Base-by-base conservation (phyloP, 2,888 invertebrate genomes). In the Ophion ellenae region DNA sequence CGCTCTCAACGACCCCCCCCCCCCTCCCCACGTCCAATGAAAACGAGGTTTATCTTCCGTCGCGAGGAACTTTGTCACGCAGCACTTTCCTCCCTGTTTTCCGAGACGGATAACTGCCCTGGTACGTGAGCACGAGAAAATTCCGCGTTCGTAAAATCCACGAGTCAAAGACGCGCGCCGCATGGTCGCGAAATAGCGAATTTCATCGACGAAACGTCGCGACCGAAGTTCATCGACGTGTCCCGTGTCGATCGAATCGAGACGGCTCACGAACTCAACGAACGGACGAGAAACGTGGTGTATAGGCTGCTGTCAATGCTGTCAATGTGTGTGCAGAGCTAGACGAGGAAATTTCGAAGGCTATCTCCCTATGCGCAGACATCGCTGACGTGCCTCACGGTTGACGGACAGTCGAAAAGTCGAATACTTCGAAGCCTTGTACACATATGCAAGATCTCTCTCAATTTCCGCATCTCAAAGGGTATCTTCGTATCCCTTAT, bases 181-280 rank as follows among this genome's bases (percentile, higher is more conserved):
- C 9, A 40, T 20, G 11, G 57, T n/a, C 0, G 36, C 40, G 32
- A 28, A 71, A n/a, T 71, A 73, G 61, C 45, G 24, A 71, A 73
- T 73, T 83, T 78, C 28, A 28, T 67, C 77, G 82, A 40, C 20
- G 74, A 20, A 14, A 20, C 28, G 67, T 75, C 47, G 53, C 20
- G 63, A 45, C 73, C 78, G 73, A 78, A 78, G 73, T 78, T 67
- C 32, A 53, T 36, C 63, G 73, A 64, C 78, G 71, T 75, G 40
- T 40, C 9, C 40, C 64, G 17, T 67, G 74, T 80, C 84, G 64
- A 84, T 75, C 57, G 32, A 74, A 84, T 84, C 81, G 75, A 45
- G 71, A 75, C 45, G 24, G 32, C 4, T 4, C 63, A 40, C 32
- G 53, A 47, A 75, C 70, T 74, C 64, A 66, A 75, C 32, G 57